Evolutionary conservation across 2,888 invertebrate genomes (phyloP).

Genomic region (Lysandra coridon): DNA sequence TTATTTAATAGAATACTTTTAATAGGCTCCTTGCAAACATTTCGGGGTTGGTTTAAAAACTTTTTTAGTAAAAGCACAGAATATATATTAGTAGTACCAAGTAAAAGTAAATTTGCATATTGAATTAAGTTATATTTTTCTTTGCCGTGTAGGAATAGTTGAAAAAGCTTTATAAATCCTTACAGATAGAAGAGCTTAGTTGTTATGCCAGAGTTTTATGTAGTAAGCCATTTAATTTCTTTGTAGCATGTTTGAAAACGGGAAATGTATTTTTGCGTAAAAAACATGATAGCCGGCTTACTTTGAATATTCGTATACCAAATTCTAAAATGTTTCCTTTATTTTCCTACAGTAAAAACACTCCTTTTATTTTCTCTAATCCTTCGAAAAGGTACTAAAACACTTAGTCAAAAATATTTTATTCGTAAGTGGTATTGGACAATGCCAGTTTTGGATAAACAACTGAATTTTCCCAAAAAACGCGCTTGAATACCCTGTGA

Average conservation of each 20-base stretch:
- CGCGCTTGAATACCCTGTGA: too few species aligned
- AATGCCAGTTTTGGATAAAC: too few species aligned
- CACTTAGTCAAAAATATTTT: too few species aligned
- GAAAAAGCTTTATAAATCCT: constrained; percentile 13
- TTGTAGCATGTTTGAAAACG: neutral
- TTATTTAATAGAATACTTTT: constrained; percentile 6
- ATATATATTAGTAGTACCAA: too few species aligned
- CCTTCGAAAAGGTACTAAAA: too few species aligned
- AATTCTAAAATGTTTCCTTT: neutral
- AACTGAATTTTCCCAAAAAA: too few species aligned
- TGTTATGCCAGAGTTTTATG: neutral
- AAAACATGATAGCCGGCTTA: neutral
- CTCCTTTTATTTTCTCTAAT: neutral
- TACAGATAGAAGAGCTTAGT: constrained; percentile 8
- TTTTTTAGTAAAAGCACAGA: neutral
- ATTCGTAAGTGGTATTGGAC: too few species aligned
- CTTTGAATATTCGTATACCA: neutral
- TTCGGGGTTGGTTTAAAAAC: neutral
- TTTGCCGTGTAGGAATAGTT: neutral
- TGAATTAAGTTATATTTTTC: constrained; percentile 3
- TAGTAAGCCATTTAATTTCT: constrained; percentile 1
- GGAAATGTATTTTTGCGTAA: constrained; percentile 3
- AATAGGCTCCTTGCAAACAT: neutral
- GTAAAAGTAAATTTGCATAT: constrained; percentile 8
- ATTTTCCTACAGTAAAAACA: neutral